Conservation (phyloP, 2,888 invertebrate genomes). For the Macrosoma leucophasiata region DNA sequence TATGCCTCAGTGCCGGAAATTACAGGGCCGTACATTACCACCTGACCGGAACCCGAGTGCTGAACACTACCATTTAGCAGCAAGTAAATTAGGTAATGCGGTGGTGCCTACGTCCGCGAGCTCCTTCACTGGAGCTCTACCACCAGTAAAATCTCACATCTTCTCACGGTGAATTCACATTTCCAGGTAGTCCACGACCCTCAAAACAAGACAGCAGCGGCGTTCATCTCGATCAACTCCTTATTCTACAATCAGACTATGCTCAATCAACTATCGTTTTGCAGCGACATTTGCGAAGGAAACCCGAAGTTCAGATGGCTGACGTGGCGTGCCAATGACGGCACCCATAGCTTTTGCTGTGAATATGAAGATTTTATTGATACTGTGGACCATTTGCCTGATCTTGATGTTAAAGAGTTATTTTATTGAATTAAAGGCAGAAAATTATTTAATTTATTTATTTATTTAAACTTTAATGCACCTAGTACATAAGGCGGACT, state of each 20-base stretch:
- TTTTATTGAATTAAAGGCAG: slow-evolving; percentile 27
- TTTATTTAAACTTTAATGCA: too few relatives aligned
- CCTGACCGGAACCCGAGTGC: too few relatives aligned
- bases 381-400: slow-evolving; percentile 33
- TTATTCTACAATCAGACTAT: slow-evolving; percentile 42
- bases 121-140: too few relatives aligned
- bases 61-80: neutral
- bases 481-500: too few relatives aligned
- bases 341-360: slow-evolving; percentile 59
- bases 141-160: too few relatives aligned
- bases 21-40: too few relatives aligned
- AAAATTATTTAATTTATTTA: too few relatives aligned
- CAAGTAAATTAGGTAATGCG: neutral
- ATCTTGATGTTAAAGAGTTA: slow-evolving; percentile 31
- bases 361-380: slow-evolving; percentile 41
- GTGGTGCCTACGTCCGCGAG: too few relatives aligned
- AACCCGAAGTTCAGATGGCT: slow-evolving; percentile 44
- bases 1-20: too few relatives aligned
- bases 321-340: slow-evolving; percentile 52
- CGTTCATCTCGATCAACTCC: slow-evolving; percentile 55
- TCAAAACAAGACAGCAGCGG: slow-evolving; percentile 35
- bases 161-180: too few relatives aligned
- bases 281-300: slow-evolving; percentile 44
- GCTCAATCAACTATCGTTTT: slow-evolving; percentile 39
- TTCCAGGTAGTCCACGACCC: slow-evolving; percentile 55